phyloP scores from a whole-genome alignment of 2,888 invertebrate genomes.

The Drosophila testacea region DNA sequence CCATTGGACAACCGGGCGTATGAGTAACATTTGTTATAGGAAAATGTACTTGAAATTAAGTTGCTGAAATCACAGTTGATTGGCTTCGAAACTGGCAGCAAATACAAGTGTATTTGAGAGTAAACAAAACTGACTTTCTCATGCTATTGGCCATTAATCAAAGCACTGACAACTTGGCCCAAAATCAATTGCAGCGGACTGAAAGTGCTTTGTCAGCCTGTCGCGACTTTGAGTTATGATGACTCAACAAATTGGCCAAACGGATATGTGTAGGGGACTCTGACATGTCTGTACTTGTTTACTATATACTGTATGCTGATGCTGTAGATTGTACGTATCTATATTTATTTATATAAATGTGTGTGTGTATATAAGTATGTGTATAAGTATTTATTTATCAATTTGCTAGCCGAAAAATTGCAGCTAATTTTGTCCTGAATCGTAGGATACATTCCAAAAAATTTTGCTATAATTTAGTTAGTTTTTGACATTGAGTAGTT shows the following conservation, averaged over 20 bases:
- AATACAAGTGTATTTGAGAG: constrained; percentile 20
- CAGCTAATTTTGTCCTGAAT: constrained; percentile 41
- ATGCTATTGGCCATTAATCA: constrained; percentile 60
- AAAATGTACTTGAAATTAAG: constrained; percentile 24
- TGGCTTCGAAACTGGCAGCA: constrained; percentile 12
- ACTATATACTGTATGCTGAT: constrained; percentile 7
- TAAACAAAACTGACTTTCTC: constrained; percentile 37
- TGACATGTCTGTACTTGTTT: constrained; percentile 38
- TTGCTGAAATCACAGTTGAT: constrained; percentile 13
- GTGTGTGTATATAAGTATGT: constrained; percentile 21
- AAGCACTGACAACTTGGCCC: constrained; percentile 47
- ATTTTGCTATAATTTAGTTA: constrained; percentile 64
- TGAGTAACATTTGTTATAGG: constrained; percentile 29
- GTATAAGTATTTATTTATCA: constrained; percentile 23
- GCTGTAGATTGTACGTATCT: constrained; percentile 13
- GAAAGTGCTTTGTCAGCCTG: constrained; percentile 68
- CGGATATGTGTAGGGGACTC: constrained; percentile 63
- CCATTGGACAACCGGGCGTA: constrained; percentile 24
- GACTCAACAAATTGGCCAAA: constrained; percentile 68
- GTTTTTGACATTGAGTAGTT: constrained; percentile 26
- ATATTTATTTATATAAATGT: constrained; percentile 11
- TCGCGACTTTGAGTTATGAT: constrained; percentile 67
- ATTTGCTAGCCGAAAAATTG: constrained; percentile 62
- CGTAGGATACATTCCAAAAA: constrained; percentile 35
- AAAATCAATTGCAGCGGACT: constrained; percentile 63